Conservation (phyloP, 2,888 invertebrate species). For the Argyresthia albistria region DNA sequence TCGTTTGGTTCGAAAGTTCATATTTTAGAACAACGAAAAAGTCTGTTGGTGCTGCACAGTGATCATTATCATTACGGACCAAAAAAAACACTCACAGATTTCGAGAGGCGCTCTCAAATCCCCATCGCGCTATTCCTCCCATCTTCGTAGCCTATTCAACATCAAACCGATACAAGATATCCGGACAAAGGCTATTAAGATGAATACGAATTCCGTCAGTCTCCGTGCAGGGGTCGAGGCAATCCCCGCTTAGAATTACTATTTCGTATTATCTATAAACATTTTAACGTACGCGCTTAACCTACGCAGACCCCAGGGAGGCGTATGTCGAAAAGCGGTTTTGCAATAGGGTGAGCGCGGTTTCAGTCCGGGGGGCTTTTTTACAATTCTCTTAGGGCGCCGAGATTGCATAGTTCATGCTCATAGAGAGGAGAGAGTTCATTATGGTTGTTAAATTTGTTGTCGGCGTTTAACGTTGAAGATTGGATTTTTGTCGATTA, state of each 20-base stretch:
- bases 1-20: no score
- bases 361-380: constrained; percentile 34
- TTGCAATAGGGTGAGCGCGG: constrained; percentile 32
- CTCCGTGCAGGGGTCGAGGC: constrained; percentile 22
- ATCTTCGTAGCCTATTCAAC: constrained; percentile 36
- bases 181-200: constrained; percentile 49
- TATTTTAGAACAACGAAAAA: no score
- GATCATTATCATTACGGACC: not conserved
- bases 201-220: constrained; percentile 56
- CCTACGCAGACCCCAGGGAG: constrained; percentile 61
- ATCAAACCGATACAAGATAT: constrained; percentile 36
- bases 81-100: constrained; percentile 21
- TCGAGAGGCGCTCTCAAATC: constrained; percentile 15
- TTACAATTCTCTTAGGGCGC: constrained; percentile 48
- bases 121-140: constrained; percentile 18
- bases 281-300: constrained; percentile 67
- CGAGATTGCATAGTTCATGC: constrained; percentile 44
- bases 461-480: constrained; percentile 34
- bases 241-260: constrained; percentile 48
- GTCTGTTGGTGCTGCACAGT: no score
- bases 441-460: constrained; percentile 52
- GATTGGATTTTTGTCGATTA: constrained; percentile 9
- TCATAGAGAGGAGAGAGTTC: constrained; percentile 37
- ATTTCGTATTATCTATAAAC: constrained; percentile 69
- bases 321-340: constrained; percentile 52